A percentile compares a stretch with the other conserved stretches of the same genome.
phyloP scores from a whole-genome alignment of 2,888 invertebrate genomes.

The Tipula vernalis region DNA sequence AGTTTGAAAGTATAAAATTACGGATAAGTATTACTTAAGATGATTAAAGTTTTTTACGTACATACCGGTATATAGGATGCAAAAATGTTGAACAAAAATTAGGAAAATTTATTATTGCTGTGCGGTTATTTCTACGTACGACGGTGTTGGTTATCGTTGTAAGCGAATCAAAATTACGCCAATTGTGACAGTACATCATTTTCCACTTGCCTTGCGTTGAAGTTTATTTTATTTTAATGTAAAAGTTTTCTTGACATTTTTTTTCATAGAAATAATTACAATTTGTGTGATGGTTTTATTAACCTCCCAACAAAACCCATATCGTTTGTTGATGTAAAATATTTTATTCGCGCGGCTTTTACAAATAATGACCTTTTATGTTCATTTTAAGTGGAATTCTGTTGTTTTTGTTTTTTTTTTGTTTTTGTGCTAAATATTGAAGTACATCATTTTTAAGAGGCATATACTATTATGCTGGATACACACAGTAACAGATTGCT shows the following conservation, averaged over 20 bases:
- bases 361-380: background rate
- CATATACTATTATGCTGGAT: background rate
- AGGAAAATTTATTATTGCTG: background rate
- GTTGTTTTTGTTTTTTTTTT: background rate
- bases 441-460: background rate
- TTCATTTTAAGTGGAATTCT: background rate
- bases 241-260: background rate
- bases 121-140: background rate
- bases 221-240: background rate
- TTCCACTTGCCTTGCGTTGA: background rate
- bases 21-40: background rate
- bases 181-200: background rate
- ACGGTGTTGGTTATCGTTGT: background rate
- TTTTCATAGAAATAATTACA: background rate
- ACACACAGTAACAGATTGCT: background rate
- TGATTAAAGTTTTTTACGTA: background rate
- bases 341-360: background rate
- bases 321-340: background rate
- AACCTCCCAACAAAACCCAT: background rate
- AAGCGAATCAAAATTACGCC: background rate
- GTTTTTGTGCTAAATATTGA: background rate
- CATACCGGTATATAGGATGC: no score
- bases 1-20: background rate
- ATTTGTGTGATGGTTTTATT: background rate
- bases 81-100: background rate